Evolutionary conservation across 1,140 invertebrate species (phyloP), one percentile per base, ranked within the genome.

Genomic region (Drosophila carrolli): DNA sequence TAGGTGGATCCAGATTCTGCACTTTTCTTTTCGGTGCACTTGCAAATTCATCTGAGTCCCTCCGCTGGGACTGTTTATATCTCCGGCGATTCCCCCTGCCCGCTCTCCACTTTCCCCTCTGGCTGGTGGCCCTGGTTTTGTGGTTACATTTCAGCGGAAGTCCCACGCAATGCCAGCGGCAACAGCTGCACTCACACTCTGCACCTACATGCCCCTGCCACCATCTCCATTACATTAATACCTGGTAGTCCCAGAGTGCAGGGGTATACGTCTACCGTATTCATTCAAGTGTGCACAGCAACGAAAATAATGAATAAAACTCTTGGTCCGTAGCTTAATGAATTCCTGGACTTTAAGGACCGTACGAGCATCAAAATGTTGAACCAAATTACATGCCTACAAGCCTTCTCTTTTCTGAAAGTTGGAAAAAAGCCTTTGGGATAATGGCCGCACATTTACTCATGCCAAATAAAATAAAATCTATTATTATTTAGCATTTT

Each of bases 81-180:
- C 57, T 57, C 58, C 57, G 78, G 58, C 54, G 29, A 57, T 75
- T 81, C n/a, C 13, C 13, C n/a, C 55, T 14, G 16, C 10, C 7
- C 11, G 10, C 11, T 13, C n/a, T 5, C 23, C 59, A 19, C 6
- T 19, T 8, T 16, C 44, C 9, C 32, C 27, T 11, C 14, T 35
- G 19, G 46, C 44, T 5, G 16, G 7, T 10, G 27, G 29, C 59
- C 35, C 27, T 37, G 51, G 61, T 53, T 44, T 61, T 88, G 83
- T 88, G 83, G 83, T 86, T 86, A 88, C 83, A 86, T 82, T 86
- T 86, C 83, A 86, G 75, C 83, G 83, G 83, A 86, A 88, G 83
- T 86, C 83, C 82, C 83, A 86, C 83, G 83, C 83, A 86, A 89
- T 66, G 76, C 76, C 83, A 57, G 59, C 77, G 84, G 83, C 83